These are phyloP conservation scores for Luidia sarsii DNA, from an alignment of 53 echinoderm and acorn worm genomes.

Conservation along the genomic window DNA sequence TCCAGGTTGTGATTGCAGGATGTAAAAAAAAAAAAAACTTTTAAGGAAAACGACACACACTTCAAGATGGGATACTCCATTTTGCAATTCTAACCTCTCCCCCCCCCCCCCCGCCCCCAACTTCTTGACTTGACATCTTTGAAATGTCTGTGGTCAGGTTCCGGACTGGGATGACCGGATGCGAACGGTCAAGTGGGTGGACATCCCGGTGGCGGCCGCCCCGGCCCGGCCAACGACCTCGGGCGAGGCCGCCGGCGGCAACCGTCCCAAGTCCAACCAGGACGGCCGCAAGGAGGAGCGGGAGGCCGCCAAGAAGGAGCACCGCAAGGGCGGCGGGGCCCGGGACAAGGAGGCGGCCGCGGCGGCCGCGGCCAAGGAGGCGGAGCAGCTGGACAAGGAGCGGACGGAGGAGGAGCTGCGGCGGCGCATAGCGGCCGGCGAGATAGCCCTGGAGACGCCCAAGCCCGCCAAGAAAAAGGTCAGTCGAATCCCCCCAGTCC, in stretches of 20 bases:
- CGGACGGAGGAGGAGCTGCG: slow-evolving; percentile 77
- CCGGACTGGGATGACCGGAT: slow-evolving; percentile 96
- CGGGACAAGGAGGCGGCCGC: slow-evolving; percentile 62
- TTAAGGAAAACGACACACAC: no score
- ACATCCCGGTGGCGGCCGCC: slow-evolving; percentile 67
- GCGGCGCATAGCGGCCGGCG: slow-evolving; percentile 55
- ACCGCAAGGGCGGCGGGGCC: slow-evolving; percentile 64
- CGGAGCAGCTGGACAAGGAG: slow-evolving; percentile 75
- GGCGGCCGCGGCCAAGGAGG: slow-evolving; percentile 62
- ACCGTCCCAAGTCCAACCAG: slow-evolving; percentile 82
- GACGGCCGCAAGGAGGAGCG: slow-evolving; percentile 84
- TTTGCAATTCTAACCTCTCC: no score
- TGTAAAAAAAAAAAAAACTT: no score
- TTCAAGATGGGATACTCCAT: no score
- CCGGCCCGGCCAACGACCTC: slow-evolving; percentile 72
- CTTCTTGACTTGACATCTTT: no score
- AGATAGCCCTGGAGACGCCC: slow-evolving; percentile 67
- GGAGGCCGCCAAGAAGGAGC: slow-evolving; percentile 74
- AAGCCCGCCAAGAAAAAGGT: slow-evolving; percentile 96
- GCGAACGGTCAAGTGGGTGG: slow-evolving; percentile 95
- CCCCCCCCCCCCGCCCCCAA: no score
- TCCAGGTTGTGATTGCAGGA: no score
- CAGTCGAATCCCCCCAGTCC: no score
- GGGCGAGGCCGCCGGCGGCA: slow-evolving; percentile 58
- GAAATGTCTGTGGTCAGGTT: no score